Evolutionary conservation across 2,888 invertebrate species (phyloP), one percentile per base, ranked within the genome.

Genomic region (Lamellibrachia satsuma): DNA sequence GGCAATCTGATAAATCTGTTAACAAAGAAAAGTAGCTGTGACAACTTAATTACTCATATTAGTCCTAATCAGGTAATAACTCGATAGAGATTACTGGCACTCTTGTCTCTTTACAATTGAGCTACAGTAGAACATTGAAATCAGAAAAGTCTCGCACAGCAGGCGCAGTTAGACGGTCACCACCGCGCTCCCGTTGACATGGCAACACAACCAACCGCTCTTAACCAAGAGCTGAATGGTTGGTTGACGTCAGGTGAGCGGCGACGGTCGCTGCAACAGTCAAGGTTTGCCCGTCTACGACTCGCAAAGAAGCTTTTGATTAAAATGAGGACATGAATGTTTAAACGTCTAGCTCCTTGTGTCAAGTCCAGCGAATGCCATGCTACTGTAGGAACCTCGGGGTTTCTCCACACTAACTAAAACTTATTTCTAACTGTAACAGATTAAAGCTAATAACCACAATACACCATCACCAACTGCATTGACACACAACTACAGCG

Each of bases 361-460:
- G 60, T 22, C 60, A 22, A 60, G 60, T 60, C 11, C 15, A 60
- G 60, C 60, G 60, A 60, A 60, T 60, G 11, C 60, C 60, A 60
- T 60, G 60, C 60, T 60, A 60, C 60, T 11, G 11, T 60, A 75
- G 11, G n/a, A 75, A 60, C 60, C 60, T 22, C 75, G 7, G n/a
- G 75, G 75, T 75, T 75, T 75, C 75, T 75, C 22, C 75, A 75
- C 75, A 75, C 75, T 75, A 75, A 75, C 75, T 15, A 75, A 22
- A 75, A 75, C 75, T 75, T 75, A 75, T n/a, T 75, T 75, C 75
- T 75, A 75, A 75, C 75, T 75, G 75, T 75, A 75, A 75, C 75
- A 75, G 75, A 75, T 75, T 75, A 75, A 75, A 75, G 75, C 75
- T 75, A 75, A 75, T 75, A 75, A 75, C 75, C 75, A 75, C 75